phyloP scores from a whole-genome alignment of 2,888 invertebrate species.

The Agapetus fuscipes region DNA sequence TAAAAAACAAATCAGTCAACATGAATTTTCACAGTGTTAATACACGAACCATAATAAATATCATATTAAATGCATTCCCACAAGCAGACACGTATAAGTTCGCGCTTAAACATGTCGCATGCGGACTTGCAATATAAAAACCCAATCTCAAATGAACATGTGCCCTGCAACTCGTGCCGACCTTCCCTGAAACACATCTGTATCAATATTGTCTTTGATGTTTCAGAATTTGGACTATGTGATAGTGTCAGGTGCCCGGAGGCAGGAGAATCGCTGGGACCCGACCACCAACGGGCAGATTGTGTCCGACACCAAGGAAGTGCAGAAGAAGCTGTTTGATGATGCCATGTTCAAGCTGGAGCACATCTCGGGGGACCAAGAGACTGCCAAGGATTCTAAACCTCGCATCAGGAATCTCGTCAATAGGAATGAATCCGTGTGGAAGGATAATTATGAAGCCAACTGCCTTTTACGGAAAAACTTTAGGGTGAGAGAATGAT shows the following conservation, averaged over 20 bases:
- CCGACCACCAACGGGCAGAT: slow-evolving; percentile 91
- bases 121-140: too few relatives aligned
- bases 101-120: too few relatives aligned
- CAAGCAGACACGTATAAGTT: too few relatives aligned
- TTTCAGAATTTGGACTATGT: slow-evolving; percentile 92
- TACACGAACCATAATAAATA: too few relatives aligned
- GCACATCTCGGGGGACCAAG: slow-evolving; percentile 76
- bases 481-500: slow-evolving; percentile 77
- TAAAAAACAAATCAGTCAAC: too few relatives aligned
- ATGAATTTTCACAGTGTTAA: too few relatives aligned
- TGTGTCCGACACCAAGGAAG: slow-evolving; percentile 85
- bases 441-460: slow-evolving; percentile 89
- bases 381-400: slow-evolving; percentile 57
- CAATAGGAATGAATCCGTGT: slow-evolving; percentile 66
- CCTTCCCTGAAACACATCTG: too few relatives aligned
- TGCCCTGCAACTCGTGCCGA: too few relatives aligned
- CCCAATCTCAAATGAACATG: too few relatives aligned
- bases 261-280: slow-evolving; percentile 98
- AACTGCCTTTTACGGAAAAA: slow-evolving; percentile 76
- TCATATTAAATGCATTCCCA: too few relatives aligned
- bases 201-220: too few relatives aligned
- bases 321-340: slow-evolving; percentile 78
- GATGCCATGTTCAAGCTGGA: slow-evolving; percentile 98
- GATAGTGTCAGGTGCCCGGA: slow-evolving; percentile 85
- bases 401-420: slow-evolving; percentile 67